Conservation (phyloP, 2,797 vertebrate genomes). For the Pseudopleuronectes americanus region DNA sequence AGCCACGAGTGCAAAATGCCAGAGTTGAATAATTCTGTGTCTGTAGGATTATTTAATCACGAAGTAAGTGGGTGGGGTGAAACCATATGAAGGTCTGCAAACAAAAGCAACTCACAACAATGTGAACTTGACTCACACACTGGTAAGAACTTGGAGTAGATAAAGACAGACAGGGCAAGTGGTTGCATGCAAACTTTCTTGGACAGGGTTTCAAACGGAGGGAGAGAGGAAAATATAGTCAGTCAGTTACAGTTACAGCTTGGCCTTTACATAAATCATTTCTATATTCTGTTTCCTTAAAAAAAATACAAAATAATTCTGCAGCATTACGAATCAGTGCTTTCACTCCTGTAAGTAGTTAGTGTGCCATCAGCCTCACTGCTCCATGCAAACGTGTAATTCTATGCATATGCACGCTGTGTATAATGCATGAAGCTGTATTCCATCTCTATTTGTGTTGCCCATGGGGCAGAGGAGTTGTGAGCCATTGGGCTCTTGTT, state of each 20-base stretch:
- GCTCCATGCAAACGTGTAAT: constrained; percentile 23
- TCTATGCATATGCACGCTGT: constrained; percentile 8
- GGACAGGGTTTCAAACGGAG: neutral
- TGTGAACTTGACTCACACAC: neutral
- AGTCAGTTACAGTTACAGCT: neutral
- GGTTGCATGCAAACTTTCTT: neutral
- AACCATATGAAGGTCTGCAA: constrained; percentile 34
- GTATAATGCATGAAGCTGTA: constrained; percentile 40
- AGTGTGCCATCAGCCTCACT: constrained; percentile 2
- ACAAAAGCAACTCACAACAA: constrained; percentile 36
- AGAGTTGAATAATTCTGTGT: constrained; percentile 80
- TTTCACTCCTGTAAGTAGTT: neutral
- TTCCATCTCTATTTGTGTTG: constrained; percentile 13
- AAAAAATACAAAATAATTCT: neutral
- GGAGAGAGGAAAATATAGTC: neutral
- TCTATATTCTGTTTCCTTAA: too few relatives aligned
- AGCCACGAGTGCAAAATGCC: constrained; percentile 71
- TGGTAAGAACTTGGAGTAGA: neutral
- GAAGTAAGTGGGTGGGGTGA: constrained; percentile 37
- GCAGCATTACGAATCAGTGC: neutral
- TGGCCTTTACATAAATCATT: neutral
- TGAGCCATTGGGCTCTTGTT: constrained; percentile 2
- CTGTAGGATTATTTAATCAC: constrained; percentile 70
- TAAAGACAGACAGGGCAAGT: neutral
- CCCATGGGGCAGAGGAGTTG: constrained; percentile 1